Conservation (phyloP, 2,888 invertebrate species). For the Listrodromus nycthemerus region DNA sequence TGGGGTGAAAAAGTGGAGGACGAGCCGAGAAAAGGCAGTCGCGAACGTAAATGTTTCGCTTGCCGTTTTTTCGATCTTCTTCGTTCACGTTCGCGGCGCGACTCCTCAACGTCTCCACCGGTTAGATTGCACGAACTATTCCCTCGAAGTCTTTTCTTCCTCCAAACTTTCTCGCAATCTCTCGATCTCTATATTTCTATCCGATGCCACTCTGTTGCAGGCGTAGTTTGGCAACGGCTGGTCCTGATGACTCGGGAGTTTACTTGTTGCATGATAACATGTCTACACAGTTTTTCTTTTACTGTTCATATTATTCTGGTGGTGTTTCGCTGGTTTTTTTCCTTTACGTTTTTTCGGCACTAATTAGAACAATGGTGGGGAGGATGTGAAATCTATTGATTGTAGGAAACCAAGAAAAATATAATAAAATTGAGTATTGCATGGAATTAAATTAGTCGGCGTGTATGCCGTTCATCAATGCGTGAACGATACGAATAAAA, state of each 20-base stretch:
- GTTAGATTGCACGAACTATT: neutral
- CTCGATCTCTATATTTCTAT: neutral
- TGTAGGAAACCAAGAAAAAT: neutral
- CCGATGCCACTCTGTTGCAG: neutral
- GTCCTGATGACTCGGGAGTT: neutral
- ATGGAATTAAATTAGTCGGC: too few species aligned
- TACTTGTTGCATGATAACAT: constrained; percentile 9
- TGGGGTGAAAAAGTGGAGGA: constrained; percentile 8
- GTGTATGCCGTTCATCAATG: too few species aligned
- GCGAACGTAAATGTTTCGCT: constrained; percentile 59
- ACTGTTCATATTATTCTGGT: neutral
- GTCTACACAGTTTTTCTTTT: neutral
- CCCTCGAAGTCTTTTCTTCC: neutral
- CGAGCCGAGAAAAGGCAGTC: neutral
- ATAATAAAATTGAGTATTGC: neutral
- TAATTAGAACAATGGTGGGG: neutral
- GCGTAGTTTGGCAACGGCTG: neutral
- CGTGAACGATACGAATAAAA: too few species aligned
- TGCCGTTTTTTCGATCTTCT: constrained; percentile 10
- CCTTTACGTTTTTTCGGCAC: neutral
- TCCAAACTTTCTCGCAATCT: neutral
- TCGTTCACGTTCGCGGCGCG: neutral
- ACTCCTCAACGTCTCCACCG: constrained; percentile 8
- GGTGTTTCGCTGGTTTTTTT: neutral
- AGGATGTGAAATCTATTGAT: neutral